These are phyloP conservation scores for Accipiter fasciatus DNA, from an alignment of 2,797 vertebrate genomes.

Conservation along the genomic window DNA sequence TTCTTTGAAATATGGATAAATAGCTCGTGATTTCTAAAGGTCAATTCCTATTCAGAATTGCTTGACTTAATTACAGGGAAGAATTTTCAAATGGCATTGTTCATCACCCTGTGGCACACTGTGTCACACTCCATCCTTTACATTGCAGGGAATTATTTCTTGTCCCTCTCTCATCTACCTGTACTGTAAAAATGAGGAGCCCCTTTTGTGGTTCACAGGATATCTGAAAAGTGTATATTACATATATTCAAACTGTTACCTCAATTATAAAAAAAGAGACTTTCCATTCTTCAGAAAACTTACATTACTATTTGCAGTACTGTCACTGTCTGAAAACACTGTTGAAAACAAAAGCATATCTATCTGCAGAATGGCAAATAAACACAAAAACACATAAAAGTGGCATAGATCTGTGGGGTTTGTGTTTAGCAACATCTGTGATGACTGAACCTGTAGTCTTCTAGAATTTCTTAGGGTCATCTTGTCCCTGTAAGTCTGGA, in stretches of 20 bases:
- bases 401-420: background rate
- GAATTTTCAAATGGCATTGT: conserved; percentile 1
- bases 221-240: background rate
- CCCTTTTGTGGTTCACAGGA: background rate
- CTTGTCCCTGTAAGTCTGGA: background rate
- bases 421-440: background rate
- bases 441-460: background rate
- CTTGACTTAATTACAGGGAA: conserved; percentile 27
- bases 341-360: background rate
- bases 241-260: background rate
- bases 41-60: background rate
- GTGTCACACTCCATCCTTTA: background rate
- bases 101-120: background rate
- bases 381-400: background rate
- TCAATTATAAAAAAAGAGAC: background rate
- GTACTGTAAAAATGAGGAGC: background rate
- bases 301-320: background rate
- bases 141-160: background rate
- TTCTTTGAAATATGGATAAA: background rate
- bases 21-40: conserved; percentile 8
- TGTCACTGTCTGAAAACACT: background rate
- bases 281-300: background rate
- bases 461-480: background rate
- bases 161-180: background rate
- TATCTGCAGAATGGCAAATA: background rate